phyloP scores from a whole-genome alignment of 2,888 invertebrate genomes.

The Aporophyla lueneburgensis region DNA sequence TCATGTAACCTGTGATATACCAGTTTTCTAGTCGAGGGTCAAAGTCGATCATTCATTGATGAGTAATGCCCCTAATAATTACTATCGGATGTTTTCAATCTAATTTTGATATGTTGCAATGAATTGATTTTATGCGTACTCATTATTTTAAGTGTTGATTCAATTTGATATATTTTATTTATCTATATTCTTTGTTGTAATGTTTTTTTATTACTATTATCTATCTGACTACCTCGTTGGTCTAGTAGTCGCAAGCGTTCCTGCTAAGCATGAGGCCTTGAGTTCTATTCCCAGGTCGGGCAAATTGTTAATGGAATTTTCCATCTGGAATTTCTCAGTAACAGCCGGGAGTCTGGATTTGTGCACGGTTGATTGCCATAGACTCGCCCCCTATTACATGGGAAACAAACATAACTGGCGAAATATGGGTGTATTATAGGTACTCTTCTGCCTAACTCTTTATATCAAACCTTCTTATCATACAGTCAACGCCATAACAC shows the following conservation, averaged over 20 bases:
- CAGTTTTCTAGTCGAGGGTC: constrained; percentile 17
- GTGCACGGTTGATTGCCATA: too few relatives aligned
- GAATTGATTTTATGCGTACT: neutral
- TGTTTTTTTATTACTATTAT: neutral
- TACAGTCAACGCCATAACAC: constrained; percentile 1
- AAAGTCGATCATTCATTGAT: constrained; percentile 53
- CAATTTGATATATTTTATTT: neutral
- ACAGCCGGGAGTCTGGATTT: too few relatives aligned
- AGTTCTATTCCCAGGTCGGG: too few relatives aligned
- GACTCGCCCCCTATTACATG: too few relatives aligned
- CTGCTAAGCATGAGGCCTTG: too few relatives aligned
- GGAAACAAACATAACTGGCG: too few relatives aligned
- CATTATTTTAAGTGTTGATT: neutral
- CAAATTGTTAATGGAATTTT: too few relatives aligned
- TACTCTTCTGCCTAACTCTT: neutral
- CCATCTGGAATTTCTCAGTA: too few relatives aligned
- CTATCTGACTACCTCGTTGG: too few relatives aligned
- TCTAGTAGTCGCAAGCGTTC: too few relatives aligned
- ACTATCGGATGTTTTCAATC: constrained; percentile 25
- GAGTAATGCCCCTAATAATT: constrained; percentile 30
- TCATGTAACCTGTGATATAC: constrained; percentile 7
- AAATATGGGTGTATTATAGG: too few relatives aligned
- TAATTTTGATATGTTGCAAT: constrained; percentile 38
- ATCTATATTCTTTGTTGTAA: neutral
- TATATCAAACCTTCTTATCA: neutral